Evolutionary conservation across 2,888 invertebrate genomes (phyloP), one percentile per base, ranked within the genome.

Genomic region (Allygus modestus): DNA sequence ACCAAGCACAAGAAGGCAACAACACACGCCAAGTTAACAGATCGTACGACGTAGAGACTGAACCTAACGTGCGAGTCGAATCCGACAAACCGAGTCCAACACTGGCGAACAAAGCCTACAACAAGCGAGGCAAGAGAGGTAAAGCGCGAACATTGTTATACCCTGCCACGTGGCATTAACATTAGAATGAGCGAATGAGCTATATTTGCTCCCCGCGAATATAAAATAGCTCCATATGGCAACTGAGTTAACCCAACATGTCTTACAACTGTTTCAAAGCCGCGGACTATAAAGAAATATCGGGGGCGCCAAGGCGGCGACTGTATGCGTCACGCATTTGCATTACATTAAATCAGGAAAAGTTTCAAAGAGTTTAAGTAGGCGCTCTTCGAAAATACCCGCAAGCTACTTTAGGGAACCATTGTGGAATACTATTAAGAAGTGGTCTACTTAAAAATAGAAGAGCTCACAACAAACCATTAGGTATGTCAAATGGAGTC

Each of bases 151-250:
- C 54, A 1, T 2, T 54, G 54, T 23, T 54, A 54, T 23, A 54
- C 54, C 46, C 12, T 12, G 17, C 58, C 20, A 20, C 65, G 20
- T 28, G 17, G 1, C 65, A 65, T 65, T 65, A 12, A 17, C 65
- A 65, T 31, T 12, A 65, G 28, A 65, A 65, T 11, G 65, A 26
- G 65, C 65, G 28, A 65, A 65, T 11, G 65, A 26, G 65, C 65
- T 65, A 65, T 28, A 7, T 65, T 31, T 65, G 65, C 65, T 23
- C 7, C 26, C 7, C 28, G 65, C 65, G 65, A 65, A 31, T 15
- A 31, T 15, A 65, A 28, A 26, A 28, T 65, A 28, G 12, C 28
- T 28, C 65, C 9, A 1, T 7, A 54, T 17, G 15, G 23, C 20
- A 54, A 23, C n/a, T 46, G 12, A 2, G 54, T 23, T 54, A 54